Base-by-base conservation (phyloP, 2,888 invertebrate species). In the Leptopterna dolabrata region DNA sequence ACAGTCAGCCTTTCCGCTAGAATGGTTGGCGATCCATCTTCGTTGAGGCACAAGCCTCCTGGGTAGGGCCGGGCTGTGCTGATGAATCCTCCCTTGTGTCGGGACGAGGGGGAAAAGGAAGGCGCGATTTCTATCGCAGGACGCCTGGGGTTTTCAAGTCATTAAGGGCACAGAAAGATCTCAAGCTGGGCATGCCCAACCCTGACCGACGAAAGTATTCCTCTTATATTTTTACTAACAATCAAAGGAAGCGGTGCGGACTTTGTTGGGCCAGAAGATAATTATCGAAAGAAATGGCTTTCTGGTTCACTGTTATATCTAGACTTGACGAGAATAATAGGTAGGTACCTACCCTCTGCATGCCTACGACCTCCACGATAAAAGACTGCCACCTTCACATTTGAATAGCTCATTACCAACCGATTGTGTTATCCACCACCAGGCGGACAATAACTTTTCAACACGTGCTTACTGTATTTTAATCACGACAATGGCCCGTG, bases 91-190 rank as follows among this genome's bases (percentile, higher is more conserved):
- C 73, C 36, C 73, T 73, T 30, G 30, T 36, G 47, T 47, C 47
- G 4, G 47, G 13, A 16, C 14, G 13, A 1, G 3, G 30, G 36
- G 7, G 16, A 14, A 16, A 41, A 29, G 9, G 29, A 16, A 19
- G 27, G 73, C 14, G 41, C 73, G 73, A 73, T 73, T n/a, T 16
- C 73, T 73, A 73, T 73, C 73, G 13, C 36, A 41, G 73, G 73
- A 73, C 73, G 73, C 73, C 73, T 73, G 73, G 73, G 73, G 73
- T 73, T 73, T 41, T 41, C 73, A 73, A 63, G 63, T 73, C 41
- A 73, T 41, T 41, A 73, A 41, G 73, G 36, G 36, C 19, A 73
- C 19, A 36, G 41, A 41, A 41, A 29, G 73, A 73, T 36, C 73
- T 41, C 73, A 73, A 73, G 73, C 73, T 73, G 73, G n/a, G 73